These are phyloP conservation scores for Metaphire vulgaris DNA, from an alignment of 1,140 invertebrate genomes.

Conservation along the genomic window DNA sequence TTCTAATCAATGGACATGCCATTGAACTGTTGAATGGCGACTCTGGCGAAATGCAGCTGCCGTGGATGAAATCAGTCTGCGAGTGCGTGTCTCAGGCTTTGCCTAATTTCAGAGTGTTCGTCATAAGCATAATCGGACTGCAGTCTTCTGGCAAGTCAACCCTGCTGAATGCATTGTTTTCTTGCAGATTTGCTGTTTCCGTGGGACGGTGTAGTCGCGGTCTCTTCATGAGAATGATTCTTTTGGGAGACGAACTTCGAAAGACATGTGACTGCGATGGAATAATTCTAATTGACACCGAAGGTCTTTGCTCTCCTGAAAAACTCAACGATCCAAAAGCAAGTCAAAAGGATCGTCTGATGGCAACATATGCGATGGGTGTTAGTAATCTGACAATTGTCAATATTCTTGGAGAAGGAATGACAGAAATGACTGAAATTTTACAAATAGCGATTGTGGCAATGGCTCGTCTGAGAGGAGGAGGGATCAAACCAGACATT, in stretches of 20 bases:
- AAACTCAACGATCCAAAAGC: background rate
- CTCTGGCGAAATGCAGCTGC: background rate
- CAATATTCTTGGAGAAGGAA: background rate
- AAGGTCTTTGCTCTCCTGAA: background rate
- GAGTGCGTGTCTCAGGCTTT: background rate
- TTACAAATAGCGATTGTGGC: background rate
- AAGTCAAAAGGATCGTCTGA: background rate
- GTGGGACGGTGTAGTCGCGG: constrained; percentile 29
- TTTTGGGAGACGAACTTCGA: background rate
- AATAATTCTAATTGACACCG: background rate
- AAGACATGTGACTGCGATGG: background rate
- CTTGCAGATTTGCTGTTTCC: constrained; percentile 23
- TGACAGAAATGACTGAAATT: background rate
- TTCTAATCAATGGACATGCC: constrained; percentile 12
- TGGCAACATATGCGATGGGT: background rate
- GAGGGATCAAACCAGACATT: background rate
- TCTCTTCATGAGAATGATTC: constrained; percentile 12
- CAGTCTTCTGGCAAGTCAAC: constrained; percentile 28
- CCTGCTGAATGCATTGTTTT: constrained; percentile 24
- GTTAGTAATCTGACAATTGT: background rate
- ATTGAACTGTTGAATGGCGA: constrained; percentile 17
- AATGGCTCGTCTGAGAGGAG: background rate
- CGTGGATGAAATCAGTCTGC: background rate
- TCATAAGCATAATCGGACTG: constrained; percentile 20
- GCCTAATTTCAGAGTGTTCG: background rate